phyloP scores from a whole-genome alignment of 2,113 vertebrate genomes.

The Triplophysa tibetana region DNA sequence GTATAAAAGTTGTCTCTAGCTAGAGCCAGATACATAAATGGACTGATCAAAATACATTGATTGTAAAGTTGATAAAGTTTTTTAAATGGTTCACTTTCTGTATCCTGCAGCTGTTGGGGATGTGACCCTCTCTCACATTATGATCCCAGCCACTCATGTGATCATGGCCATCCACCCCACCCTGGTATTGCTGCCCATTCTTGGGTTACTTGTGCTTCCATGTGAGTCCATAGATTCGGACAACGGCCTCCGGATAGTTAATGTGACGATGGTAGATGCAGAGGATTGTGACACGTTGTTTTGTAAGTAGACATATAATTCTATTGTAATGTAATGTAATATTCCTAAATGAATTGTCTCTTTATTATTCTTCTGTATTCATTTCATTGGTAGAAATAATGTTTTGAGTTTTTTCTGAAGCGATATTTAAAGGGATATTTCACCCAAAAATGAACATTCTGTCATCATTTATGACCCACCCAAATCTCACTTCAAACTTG shows the following conservation, averaged over 20 bases:
- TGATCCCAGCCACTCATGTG: constrained; percentile 10
- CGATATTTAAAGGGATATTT: too few species aligned
- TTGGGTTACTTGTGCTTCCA: constrained; percentile 24
- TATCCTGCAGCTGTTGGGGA: constrained; percentile 39
- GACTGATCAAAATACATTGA: too few species aligned
- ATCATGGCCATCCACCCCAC: constrained; percentile 42
- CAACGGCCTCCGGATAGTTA: neutral
- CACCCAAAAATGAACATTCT: too few species aligned
- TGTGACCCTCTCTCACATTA: constrained; percentile 2
- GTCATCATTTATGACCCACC: too few species aligned
- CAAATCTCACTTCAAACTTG: too few species aligned
- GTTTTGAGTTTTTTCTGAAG: too few species aligned
- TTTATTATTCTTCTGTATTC: too few species aligned
- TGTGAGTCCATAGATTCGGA: neutral
- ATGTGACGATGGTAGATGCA: rapidly evolving
- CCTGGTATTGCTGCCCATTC: constrained; percentile 37
- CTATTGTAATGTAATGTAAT: too few species aligned
- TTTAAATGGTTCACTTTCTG: neutral
- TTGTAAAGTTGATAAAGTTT: neutral
- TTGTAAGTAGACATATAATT: constrained; percentile 38
- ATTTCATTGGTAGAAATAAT: too few species aligned
- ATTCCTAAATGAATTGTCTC: too few species aligned
- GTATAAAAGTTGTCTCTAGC: too few species aligned
- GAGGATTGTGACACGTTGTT: neutral
- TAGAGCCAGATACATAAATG: too few species aligned